Evolutionary conservation across 1,140 invertebrate genomes (phyloP).

Genomic region (Frieseomelitta varia): DNA sequence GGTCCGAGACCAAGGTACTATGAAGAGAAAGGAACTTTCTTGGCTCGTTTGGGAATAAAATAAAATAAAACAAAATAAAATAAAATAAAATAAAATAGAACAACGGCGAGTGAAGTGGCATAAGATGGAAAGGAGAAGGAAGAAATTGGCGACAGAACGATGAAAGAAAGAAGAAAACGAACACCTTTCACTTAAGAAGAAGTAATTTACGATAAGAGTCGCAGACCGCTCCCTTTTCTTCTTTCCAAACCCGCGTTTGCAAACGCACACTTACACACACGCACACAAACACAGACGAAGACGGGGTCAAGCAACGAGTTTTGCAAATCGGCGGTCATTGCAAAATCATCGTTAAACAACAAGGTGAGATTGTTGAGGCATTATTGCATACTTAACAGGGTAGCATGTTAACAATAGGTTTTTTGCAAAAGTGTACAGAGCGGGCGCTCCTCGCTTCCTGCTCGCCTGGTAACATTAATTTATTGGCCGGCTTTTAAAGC

Average conservation of each 20-base stretch:
- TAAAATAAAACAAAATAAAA: background rate
- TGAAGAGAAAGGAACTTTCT: slow-evolving; percentile 32
- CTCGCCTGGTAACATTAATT: slow-evolving; percentile 64
- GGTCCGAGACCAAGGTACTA: background rate
- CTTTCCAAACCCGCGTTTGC: background rate
- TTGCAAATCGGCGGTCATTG: background rate
- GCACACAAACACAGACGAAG: no score
- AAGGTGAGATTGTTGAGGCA: slow-evolving; percentile 55
- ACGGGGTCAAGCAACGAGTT: background rate
- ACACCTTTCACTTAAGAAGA: background rate
- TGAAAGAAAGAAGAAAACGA: background rate
- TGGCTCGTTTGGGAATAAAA: background rate
- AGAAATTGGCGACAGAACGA: background rate
- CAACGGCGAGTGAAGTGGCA: background rate
- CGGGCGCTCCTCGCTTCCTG: slow-evolving; percentile 33
- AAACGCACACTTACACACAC: background rate
- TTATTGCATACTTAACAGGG: slow-evolving; percentile 63
- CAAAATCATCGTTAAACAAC: slow-evolving; percentile 41
- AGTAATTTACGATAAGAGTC: slow-evolving; percentile 1
- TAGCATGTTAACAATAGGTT: slow-evolving; percentile 61
- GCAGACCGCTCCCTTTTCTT: background rate
- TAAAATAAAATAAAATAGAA: background rate
- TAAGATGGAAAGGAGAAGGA: background rate
- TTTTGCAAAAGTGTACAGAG: slow-evolving; percentile 59
- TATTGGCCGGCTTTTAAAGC: slow-evolving; percentile 52